Evolutionary conservation across 2,113 vertebrate genomes (phyloP).

Genomic region (Bucco capensis): DNA sequence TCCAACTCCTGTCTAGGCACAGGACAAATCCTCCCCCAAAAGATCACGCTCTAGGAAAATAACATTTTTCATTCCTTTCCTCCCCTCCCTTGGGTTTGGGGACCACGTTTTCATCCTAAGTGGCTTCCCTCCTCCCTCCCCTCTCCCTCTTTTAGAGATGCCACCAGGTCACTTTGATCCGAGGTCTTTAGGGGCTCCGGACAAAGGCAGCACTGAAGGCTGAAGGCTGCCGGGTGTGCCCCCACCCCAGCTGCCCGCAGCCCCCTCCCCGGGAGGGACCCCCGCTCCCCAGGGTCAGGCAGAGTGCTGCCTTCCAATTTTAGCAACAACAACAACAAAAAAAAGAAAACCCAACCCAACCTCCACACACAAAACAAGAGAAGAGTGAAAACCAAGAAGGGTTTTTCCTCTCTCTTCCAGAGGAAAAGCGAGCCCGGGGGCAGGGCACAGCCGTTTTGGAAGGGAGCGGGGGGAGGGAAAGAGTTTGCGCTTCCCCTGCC

Average conservation of each 20-base stretch:
- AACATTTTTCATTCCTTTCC: fast-evolving
- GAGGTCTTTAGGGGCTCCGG: neutral
- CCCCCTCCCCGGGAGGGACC: neutral
- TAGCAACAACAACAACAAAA: neutral
- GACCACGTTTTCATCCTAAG: neutral
- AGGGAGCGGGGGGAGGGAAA: neutral
- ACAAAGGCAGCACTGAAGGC: conserved; percentile 58
- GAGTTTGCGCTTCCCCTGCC: neutral
- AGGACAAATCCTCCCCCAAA: no score
- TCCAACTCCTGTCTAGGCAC: no score
- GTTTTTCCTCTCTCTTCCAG: neutral
- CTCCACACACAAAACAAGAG: neutral
- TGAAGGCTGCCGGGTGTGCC: neutral
- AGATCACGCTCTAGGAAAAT: neutral
- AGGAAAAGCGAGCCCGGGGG: neutral
- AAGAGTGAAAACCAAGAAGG: neutral
- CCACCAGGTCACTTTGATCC: conserved; percentile 64
- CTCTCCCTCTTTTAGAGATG: neutral
- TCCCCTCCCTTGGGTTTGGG: neutral
- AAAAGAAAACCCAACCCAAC: neutral
- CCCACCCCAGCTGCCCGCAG: neutral
- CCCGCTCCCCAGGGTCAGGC: conserved; percentile 29
- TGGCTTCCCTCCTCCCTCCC: neutral
- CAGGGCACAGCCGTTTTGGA: neutral
- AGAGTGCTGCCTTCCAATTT: conserved; percentile 61